phyloP scores from a whole-genome alignment of 2,888 invertebrate species.

The Piscicola geometra region DNA sequence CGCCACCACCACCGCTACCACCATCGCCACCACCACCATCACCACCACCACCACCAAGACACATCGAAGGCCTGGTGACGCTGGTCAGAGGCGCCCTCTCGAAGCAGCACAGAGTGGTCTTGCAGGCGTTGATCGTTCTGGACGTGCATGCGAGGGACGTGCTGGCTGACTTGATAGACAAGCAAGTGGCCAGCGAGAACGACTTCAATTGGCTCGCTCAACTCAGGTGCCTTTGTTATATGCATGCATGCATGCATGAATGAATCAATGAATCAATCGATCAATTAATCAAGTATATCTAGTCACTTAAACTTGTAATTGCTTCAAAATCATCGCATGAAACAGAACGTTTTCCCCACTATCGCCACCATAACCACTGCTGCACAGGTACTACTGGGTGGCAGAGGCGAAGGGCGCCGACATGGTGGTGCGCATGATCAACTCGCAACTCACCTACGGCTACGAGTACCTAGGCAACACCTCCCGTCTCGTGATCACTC shows the following conservation, averaged over 20 bases:
- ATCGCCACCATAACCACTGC: too few species aligned
- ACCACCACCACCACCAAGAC: too few species aligned
- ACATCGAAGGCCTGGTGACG: conserved; percentile 35
- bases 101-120: conserved; percentile 56
- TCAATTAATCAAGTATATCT: too few species aligned
- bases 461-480: conserved; percentile 59
- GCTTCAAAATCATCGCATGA: too few species aligned
- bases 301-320: too few species aligned
- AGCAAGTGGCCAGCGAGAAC: conserved; percentile 51
- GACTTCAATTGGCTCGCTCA: conserved; percentile 59
- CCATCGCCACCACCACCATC: too few species aligned
- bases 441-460: conserved; percentile 57
- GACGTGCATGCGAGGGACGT: conserved; percentile 64
- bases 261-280: too few species aligned
- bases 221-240: conserved; percentile 58
- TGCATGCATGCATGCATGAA: conserved; percentile 40
- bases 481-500: conserved; percentile 58
- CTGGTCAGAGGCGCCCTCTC: conserved; percentile 61
- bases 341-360: too few species aligned
- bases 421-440: conserved; percentile 54
- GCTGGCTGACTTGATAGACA: conserved; percentile 50
- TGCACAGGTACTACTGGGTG: conserved; percentile 13
- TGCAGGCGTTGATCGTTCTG: conserved; percentile 64
- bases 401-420: not conserved
- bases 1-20: too few species aligned